phyloP scores from a whole-genome alignment of 2,888 invertebrate genomes.

The Elegia similella region DNA sequence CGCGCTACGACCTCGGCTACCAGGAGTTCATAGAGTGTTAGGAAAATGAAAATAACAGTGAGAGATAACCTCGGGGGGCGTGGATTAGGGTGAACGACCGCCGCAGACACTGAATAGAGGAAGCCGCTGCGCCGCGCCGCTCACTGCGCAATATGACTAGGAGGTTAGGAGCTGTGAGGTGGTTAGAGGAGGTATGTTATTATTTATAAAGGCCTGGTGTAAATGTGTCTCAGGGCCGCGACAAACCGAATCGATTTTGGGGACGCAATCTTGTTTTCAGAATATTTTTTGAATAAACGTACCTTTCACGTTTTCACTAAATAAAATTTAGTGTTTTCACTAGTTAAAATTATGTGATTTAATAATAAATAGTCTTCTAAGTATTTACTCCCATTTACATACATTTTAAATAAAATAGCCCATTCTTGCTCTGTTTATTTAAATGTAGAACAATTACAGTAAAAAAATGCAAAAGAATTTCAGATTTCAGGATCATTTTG shows the following conservation, averaged over 20 bases:
- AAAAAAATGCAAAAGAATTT: too few relatives aligned
- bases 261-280: neutral
- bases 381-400: too few relatives aligned
- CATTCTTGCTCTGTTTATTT: too few relatives aligned
- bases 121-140: conserved; percentile 24
- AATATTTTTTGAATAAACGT: too few relatives aligned
- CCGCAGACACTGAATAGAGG: conserved; percentile 4
- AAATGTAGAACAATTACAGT: too few relatives aligned
- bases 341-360: too few relatives aligned
- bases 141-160: conserved; percentile 26
- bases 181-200: neutral
- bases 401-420: too few relatives aligned
- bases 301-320: too few relatives aligned
- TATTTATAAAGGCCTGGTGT: conserved; percentile 25
- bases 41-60: conserved; percentile 23
- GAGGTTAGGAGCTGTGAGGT: conserved; percentile 14
- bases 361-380: too few relatives aligned
- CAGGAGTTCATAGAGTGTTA: conserved; percentile 36
- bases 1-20: conserved; percentile 53
- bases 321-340: too few relatives aligned
- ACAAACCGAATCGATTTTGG: conserved; percentile 6
- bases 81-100: conserved; percentile 26
- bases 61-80: conserved; percentile 21
- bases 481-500: too few relatives aligned
- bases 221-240: conserved; percentile 22